phyloP scores from a whole-genome alignment of 2,888 invertebrate genomes.

The Acronicta psi region DNA sequence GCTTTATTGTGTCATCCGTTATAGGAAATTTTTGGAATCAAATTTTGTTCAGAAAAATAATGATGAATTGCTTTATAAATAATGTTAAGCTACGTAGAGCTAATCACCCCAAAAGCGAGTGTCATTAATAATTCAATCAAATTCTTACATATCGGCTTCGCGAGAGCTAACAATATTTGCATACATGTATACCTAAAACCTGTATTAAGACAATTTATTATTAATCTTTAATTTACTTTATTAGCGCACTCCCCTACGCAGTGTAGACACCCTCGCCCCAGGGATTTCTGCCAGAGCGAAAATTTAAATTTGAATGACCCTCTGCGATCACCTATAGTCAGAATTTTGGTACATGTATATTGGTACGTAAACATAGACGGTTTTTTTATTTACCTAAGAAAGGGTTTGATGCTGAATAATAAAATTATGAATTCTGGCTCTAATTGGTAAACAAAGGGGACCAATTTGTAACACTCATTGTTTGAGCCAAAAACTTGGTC shows the following conservation, averaged over 20 bases:
- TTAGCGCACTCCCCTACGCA: slow-evolving; percentile 82
- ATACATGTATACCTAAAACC: slow-evolving; percentile 78
- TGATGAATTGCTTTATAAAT: no score
- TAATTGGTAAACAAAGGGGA: slow-evolving; percentile 45
- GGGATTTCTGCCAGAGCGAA: slow-evolving; percentile 83
- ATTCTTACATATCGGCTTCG: slow-evolving; percentile 32
- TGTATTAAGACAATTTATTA: slow-evolving; percentile 87
- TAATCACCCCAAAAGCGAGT: slow-evolving; percentile 8
- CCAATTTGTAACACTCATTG: slow-evolving; percentile 16
- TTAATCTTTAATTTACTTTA: slow-evolving; percentile 89
- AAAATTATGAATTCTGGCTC: slow-evolving; percentile 31
- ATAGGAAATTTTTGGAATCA: no score
- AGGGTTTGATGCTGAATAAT: slow-evolving; percentile 47
- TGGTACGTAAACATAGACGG: slow-evolving; percentile 43
- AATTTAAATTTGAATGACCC: slow-evolving; percentile 88
- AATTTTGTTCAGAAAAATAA: no score
- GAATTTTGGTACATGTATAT: slow-evolving; percentile 67
- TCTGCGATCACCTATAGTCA: slow-evolving; percentile 71
- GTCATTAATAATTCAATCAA: slow-evolving; percentile 43
- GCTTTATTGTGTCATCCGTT: no score
- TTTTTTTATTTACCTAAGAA: slow-evolving; percentile 53
- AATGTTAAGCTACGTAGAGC: not conserved
- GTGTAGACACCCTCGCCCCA: slow-evolving; percentile 73
- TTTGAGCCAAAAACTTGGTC: no score
- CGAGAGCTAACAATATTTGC: slow-evolving; percentile 70